Evolutionary conservation across 2,113 vertebrate species (phyloP), one percentile per base, ranked within the genome.

Genomic region (human (Homo sapiens)): DNA sequence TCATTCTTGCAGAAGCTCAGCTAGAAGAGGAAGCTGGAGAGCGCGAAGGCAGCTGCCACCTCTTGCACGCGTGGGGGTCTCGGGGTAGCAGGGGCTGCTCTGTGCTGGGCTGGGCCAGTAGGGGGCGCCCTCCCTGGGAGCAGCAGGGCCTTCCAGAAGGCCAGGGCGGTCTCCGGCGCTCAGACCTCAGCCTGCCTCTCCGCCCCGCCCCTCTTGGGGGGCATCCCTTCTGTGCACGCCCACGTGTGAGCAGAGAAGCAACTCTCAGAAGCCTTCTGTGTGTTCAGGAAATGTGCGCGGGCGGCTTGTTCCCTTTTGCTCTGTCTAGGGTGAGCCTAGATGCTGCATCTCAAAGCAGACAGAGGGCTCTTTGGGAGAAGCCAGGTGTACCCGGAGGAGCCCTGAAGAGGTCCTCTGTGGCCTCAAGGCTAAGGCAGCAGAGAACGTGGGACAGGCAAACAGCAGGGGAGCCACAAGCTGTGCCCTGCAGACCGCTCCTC

Each of bases 231-330:
- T 76, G 6, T 38, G 78, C 14, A 6, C 2, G 2, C 30, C 70
- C 73, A 14, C 2, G 0, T 0, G 10, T 57, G 83, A 18, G 72
- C 88, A 27, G 66, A n/a, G 2, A 2, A 14, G 9, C 8, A 1
- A 12, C 16, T 43, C 8, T 17, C 80, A 35, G 23, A 64, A 12
- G 9, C 3, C 25, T 48, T 35, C 48, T 85, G 27, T 48, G 45
- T 27, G 43, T 8, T 40, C 32, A 3, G 40, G 59, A 40, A 1
- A 23, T 8, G 48, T 30, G 57, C 17, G 0, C 48, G 6, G 45
- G 59, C 20, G 59, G 2, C 30, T 40, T 20, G 17, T 55, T 40
- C 7, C 32, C n/a, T 9, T 10, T n/a, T 75, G 72, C 59, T 75
- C 45, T 40, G 23, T 3, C 2, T 4, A 32, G 12, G 45, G 50